Conservation (phyloP, 1,140 invertebrate species). For the Ceratosolen solmsi region DNA sequence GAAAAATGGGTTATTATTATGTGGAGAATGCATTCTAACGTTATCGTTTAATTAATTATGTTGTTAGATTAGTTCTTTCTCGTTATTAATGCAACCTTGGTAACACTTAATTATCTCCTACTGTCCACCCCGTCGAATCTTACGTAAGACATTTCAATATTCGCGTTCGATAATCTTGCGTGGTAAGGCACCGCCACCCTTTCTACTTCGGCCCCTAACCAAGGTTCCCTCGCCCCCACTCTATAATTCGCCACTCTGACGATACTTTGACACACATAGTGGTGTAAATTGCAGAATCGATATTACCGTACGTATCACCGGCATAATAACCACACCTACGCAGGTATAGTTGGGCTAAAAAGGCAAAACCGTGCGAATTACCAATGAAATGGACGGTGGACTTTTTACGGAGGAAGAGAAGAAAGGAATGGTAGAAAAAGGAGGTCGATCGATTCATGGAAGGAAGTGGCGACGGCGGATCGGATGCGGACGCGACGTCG, state of each 20-base stretch:
- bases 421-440: slow-evolving; percentile 37
- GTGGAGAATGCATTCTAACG: too few relatives aligned
- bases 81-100: not conserved
- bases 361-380: not conserved
- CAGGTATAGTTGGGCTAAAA: not conserved
- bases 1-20: too few relatives aligned
- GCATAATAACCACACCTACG: not conserved
- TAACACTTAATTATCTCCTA: not conserved
- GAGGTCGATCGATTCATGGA: slow-evolving; percentile 48
- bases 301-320: not conserved
- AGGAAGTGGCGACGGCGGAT: slow-evolving; percentile 32
- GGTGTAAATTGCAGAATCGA: not conserved
- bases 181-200: not conserved
- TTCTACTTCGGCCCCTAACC: not conserved
- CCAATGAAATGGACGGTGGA: not conserved
- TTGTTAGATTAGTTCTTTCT: not conserved
- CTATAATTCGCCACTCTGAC: not conserved
- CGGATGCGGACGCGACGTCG: slow-evolving; percentile 42
- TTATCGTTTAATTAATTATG: not conserved
- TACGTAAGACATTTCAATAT: not conserved
- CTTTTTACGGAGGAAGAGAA: not conserved
- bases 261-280: not conserved
- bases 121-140: not conserved
- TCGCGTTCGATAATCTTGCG: not conserved
- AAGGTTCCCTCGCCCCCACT: not conserved